Base-by-base conservation (phyloP, 2,797 vertebrate species). In the Coregonus suidteri region DNA sequence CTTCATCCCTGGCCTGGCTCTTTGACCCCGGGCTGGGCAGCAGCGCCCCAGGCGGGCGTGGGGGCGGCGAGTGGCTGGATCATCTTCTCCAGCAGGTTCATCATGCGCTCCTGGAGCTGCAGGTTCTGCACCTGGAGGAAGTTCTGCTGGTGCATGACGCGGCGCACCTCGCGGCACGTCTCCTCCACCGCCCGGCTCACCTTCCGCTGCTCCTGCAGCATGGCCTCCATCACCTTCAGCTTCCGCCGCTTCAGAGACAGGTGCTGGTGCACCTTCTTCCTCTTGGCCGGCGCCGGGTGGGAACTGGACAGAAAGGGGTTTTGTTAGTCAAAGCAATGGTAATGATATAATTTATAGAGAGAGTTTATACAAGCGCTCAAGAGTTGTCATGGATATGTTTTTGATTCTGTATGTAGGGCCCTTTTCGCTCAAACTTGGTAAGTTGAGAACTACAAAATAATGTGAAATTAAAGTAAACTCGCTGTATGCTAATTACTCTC, bases 51-150 rank as follows among this genome's bases (percentile, higher is more conserved):
- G 11, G 86, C 67, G 0, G 81, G 52, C 3, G 93, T 66, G 0
- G 86, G 70, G 67, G 81, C 0, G 0, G 88, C 41, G 0, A 87
- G 88, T 30, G 87, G 87, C 71, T 95, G 94, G 34, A 99, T 94
- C 95, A 99, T 95, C 90, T 96, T 98, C 91, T 99, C 98, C 77
- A 99, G 91, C 73, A 99, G 95, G 89, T 97, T 98, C 97, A 99
- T 98, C 97, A 98, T 99, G 65, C 97, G 95, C 73, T 99, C 97
- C 89, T 99, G 98, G 66, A 99, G 93, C 92, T 99, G 97, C 83
- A 99, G 92, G 85, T 96, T 97, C 91, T 99, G 98, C 81, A 98
- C 96, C 92, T 99, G 97, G 71, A 99, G 94, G 79, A 99, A 94
- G 92, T 97, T 97, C 91, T 99, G 98, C 87, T 99, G 98, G 84